Base-by-base conservation (phyloP, 35 echinoderm and acorn worm genomes). In the Apostichopus californicus region DNA sequence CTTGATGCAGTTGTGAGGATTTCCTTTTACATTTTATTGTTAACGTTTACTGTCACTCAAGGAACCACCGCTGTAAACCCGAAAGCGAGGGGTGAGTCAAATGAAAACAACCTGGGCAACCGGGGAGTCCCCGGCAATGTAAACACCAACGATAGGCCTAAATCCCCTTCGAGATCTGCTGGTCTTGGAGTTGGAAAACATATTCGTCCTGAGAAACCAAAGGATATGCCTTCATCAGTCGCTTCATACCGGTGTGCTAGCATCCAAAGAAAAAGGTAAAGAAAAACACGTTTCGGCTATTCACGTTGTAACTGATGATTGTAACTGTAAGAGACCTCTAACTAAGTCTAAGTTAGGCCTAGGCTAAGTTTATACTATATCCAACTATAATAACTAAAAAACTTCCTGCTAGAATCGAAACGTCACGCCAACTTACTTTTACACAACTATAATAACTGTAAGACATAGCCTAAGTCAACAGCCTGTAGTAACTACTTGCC, bases 121-220 rank as follows among this genome's bases (percentile, higher is more conserved):
- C 71, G 71, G 71, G 71, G 71, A 75, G 71, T 75, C 71, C 71
- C 71, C 71, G 71, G 14, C 6, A n/a, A 75, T 75, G 71, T 75
- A 75, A 75, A 75, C 71, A 75, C 71, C 71, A 75, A 75, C 1
- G 71, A 75, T 18, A 22, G 71, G 71, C 21, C 71, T 75, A 75
- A 13, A 22, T 22, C n/a, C 7, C 17, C 71, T 20, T 7, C 13
- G 20, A 22, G 20, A 14, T 68, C 64, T 68, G 64, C 11, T 75
- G 17, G 71, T 20, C 71, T 18, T 18, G 71, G 13, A 18, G 71
- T 61, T 61, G 8, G 58, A 8, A 12, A 61, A 12, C 58, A 61
- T 5, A 61, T 8, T 61, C 58, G 8, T 46, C 34, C 34, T 2
- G 34, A 46, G 34, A 46, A 46, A 46, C 34, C 34, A 0, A 46